These are phyloP conservation scores for Corapipo altera DNA, from an alignment of 2,113 vertebrate species.

Conservation along the genomic window DNA sequence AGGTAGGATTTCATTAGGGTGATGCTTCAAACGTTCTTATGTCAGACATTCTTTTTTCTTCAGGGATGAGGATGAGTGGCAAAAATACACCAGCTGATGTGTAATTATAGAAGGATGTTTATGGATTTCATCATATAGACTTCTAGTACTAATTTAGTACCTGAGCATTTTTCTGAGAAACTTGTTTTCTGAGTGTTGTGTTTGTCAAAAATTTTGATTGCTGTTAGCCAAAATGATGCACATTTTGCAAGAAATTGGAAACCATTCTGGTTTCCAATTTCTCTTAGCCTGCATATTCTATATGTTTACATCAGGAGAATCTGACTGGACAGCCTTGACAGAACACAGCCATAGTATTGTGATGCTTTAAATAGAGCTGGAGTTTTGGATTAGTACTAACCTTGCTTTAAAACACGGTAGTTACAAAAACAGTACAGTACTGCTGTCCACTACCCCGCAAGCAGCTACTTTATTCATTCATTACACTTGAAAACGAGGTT, in stretches of 20 bases:
- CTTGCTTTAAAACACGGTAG: neutral
- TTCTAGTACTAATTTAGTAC: neutral
- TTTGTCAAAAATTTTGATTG: neutral
- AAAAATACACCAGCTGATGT: neutral
- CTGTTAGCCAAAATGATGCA: neutral
- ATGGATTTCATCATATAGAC: rapidly evolving
- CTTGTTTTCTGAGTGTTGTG: neutral
- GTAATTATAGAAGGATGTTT: neutral
- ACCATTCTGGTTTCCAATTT: neutral
- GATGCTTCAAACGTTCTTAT: neutral
- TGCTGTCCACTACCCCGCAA: neutral
- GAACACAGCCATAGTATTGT: neutral
- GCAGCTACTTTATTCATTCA: neutral
- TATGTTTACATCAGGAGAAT: neutral
- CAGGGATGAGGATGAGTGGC: neutral
- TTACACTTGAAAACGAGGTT: neutral
- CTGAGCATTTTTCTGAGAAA: neutral
- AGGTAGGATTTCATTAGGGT: neutral
- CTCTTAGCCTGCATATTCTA: neutral
- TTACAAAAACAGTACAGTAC: neutral
- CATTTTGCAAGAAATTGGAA: neutral
- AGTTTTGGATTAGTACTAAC: neutral
- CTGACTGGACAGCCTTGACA: neutral
- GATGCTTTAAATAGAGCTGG: neutral
- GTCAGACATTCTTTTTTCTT: neutral